A percentile compares a stretch with the other conserved stretches of the same genome.
Evolutionary conservation across 2,113 vertebrate species (phyloP).

Genomic region (Daboia siamensis): DNA sequence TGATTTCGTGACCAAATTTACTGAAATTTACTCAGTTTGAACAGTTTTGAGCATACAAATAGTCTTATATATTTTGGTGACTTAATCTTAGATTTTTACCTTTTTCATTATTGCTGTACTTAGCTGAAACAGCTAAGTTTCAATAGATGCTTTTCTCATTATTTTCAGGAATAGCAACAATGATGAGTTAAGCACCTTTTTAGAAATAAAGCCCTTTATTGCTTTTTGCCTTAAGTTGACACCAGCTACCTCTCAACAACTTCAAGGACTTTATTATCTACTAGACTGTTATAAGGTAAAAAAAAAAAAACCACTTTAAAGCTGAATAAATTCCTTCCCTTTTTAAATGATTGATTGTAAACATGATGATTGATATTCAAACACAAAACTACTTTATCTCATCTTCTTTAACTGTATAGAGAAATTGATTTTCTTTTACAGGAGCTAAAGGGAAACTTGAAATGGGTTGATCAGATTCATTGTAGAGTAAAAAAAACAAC

Average conservation of each 20-base stretch:
- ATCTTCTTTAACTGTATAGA: background rate
- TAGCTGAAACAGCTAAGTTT: background rate
- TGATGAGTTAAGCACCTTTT: slow-evolving; percentile 52
- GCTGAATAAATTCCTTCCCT: background rate
- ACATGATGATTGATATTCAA: background rate
- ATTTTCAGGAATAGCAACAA: slow-evolving; percentile 70
- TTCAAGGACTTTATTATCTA: slow-evolving; percentile 84
- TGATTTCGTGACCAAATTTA: background rate
- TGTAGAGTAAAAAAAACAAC: background rate
- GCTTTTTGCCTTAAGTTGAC: slow-evolving; percentile 86
- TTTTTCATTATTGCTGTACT: background rate
- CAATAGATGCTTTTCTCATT: slow-evolving; percentile 10
- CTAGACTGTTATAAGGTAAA: slow-evolving; percentile 79
- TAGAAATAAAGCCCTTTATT: slow-evolving; percentile 77
- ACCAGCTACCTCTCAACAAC: slow-evolving; percentile 77
- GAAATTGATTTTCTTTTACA: background rate
- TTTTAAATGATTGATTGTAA: rapidly evolving
- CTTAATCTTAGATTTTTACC: background rate
- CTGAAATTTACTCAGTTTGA: background rate
- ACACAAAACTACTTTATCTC: background rate
- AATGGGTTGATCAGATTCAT: background rate
- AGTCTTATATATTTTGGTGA: background rate
- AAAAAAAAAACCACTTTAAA: background rate
- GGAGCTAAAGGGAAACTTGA: background rate
- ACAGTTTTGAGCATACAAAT: background rate